Conservation (phyloP, 2,113 vertebrate species). For the Corythaixoides concolor region DNA sequence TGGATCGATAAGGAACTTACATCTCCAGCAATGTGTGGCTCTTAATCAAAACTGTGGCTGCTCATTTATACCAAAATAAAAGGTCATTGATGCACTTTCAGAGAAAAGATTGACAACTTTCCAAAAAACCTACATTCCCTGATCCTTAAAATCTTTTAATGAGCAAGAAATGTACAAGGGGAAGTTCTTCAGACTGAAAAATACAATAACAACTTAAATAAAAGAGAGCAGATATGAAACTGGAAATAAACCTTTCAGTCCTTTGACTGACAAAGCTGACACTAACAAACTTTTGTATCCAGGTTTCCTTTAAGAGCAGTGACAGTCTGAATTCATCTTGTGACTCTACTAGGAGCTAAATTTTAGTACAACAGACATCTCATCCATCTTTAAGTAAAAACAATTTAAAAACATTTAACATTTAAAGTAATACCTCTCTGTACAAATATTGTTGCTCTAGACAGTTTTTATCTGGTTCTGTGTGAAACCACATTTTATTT, state of each 20-base stretch:
- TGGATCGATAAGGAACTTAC: slow-evolving; percentile 56
- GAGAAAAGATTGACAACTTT: slow-evolving; percentile 49
- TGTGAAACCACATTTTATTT: not conserved
- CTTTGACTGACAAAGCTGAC: not conserved
- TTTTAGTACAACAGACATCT: not conserved
- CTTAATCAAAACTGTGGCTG: slow-evolving; percentile 62
- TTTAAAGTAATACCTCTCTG: not conserved
- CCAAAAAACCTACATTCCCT: slow-evolving; percentile 45
- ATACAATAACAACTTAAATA: slow-evolving; percentile 15
- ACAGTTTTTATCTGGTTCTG: not conserved
- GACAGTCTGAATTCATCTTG: not conserved
- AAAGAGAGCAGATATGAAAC: slow-evolving; percentile 16
- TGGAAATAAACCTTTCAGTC: slow-evolving; percentile 5
- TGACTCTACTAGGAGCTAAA: not conserved
- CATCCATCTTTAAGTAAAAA: not conserved
- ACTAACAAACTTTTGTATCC: not conserved
- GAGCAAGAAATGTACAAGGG: slow-evolving; percentile 35
- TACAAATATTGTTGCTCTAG: not conserved
- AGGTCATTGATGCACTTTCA: slow-evolving; percentile 61
- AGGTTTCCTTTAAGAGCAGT: not conserved
- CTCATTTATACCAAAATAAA: slow-evolving; percentile 70
- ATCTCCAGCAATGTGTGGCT: slow-evolving; percentile 9
- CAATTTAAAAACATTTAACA: rapidly evolving
- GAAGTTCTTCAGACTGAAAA: slow-evolving; percentile 26
- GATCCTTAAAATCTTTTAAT: slow-evolving; percentile 50